Conservation (phyloP, 2,113 vertebrate genomes). For the Sinocyclocheilus grahami region DNA sequence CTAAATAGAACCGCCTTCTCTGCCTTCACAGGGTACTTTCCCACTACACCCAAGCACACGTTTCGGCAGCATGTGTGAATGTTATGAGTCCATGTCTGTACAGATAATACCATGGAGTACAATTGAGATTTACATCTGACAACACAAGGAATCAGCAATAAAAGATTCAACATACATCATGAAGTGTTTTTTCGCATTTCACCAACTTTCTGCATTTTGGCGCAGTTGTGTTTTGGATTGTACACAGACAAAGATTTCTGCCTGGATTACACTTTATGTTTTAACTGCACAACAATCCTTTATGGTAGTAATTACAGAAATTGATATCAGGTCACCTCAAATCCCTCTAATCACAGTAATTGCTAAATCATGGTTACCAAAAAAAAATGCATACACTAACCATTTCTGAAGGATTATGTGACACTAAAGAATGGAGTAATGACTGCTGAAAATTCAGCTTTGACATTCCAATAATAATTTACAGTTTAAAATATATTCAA, state of each 20-base stretch:
- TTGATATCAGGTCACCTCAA: not conserved
- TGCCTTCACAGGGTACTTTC: slow-evolving; percentile 72
- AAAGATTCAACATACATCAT: not conserved
- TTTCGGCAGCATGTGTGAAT: slow-evolving; percentile 54
- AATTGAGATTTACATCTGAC: not conserved
- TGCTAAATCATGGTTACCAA: not conserved
- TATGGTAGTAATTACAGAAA: not conserved
- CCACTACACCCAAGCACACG: slow-evolving; percentile 55
- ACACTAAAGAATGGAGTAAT: not conserved
- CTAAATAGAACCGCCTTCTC: slow-evolving; percentile 76
- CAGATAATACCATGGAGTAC: not conserved
- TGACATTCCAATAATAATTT: not conserved
- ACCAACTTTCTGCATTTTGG: not conserved
- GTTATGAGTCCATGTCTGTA: slow-evolving; percentile 1
- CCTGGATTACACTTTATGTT: not conserved
- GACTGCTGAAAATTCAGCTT: not conserved
- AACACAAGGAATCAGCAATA: not conserved
- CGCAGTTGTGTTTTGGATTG: not conserved
- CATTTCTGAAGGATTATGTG: not conserved
- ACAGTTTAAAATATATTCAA: not conserved
- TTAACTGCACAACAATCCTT: not conserved
- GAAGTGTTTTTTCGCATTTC: slow-evolving; percentile 1
- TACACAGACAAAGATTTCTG: not conserved
- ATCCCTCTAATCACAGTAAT: not conserved
- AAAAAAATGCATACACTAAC: not conserved